Evolutionary conservation across 2,113 vertebrate species (phyloP), one percentile per base, ranked within the genome.

Genomic region (Carlito syrichta): DNA sequence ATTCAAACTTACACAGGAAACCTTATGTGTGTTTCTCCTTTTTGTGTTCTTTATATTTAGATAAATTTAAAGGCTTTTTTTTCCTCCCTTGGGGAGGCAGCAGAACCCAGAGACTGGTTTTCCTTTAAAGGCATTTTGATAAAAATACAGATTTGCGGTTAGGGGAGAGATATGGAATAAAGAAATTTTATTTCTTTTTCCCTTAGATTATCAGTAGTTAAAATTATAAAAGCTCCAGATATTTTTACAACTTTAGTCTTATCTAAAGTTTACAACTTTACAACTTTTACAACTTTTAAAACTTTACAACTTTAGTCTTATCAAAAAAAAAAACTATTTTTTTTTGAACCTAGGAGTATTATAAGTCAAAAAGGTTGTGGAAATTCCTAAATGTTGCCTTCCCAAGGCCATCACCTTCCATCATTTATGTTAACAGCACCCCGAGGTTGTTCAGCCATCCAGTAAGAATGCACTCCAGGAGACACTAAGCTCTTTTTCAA

Each of bases 211-310:
- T 16, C 45, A 73, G 23, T 69, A 52, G 1, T 58, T 7, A 91
- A 92, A 95, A 81, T 32, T 38, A 69, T 69, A 43, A 69, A 25
- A 87, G 35, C 52, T 94, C 5, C 52, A 95, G n/a, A 8, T 60
- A 92, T 69, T 94, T 86, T 93, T 22, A 94, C 14, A 96, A 81
- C 17, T n/a, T n/a, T n/a, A n/a, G n/a, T n/a, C n/a, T n/a, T n/a
- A n/a, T n/a, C n/a, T n/a, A n/a, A n/a, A n/a, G n/a, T n/a, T n/a
- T n/a, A n/a, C n/a, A n/a, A n/a, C n/a, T n/a, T n/a, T n/a, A n/a
- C n/a, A n/a, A n/a, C n/a, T n/a, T n/a, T n/a, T n/a, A n/a, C n/a
- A n/a, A n/a, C n/a, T n/a, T n/a, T n/a, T n/a, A n/a, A n/a, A n/a
- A n/a, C n/a, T n/a, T n/a, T n/a, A n/a, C n/a, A n/a, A n/a, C n/a